Evolutionary conservation across 2,113 vertebrate genomes (phyloP), one percentile per base, ranked within the genome.

Genomic region (Micronycteris hirsuta): DNA sequence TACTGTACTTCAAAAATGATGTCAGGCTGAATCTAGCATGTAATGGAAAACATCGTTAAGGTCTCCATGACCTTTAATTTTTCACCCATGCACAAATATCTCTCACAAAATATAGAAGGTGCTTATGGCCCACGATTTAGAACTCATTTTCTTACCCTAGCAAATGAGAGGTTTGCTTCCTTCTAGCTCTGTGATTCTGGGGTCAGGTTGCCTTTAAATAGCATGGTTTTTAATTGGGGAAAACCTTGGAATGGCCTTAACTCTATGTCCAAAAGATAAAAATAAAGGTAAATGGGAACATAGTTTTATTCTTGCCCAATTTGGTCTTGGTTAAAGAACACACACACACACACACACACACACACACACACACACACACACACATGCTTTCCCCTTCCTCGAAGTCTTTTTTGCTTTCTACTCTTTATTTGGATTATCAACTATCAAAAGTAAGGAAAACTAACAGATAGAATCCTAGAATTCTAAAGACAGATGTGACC

Each of bases 401-500:
- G 43, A 31, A 33, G 5, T 36, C 19, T 89, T 83, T n/a, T 45
- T 58, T 84, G 33, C 65, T 89, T 38, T 65, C 31, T 65, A 49
- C 43, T 65, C 65, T 63, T 78, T 89, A 36, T 70, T 93, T 91
- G 36, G 73, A 89, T 92, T 52, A n/a, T 56, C 36, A 87, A 71
- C 24, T 83, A 78, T 24, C 70, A 49, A 76, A 92, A 81, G 38
- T 52, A 36, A 95, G 84, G 58, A 89, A 56, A 70, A 45, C 7
- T 73, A 61, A 89, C 16, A 67, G 36, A 45, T 33, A 89, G 68
- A 93, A 94, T 74, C 24, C 33, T 31, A n/a, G 17, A 74, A 76
- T 70, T 82, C 89, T n/a, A 61, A 93, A 93, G 91, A 45, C 2
- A 9, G 28, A 91, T 91, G 45, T 80, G 68, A 96, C 73, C 67